Evolutionary conservation across 1,140 invertebrate genomes (phyloP), one percentile per base, ranked within the genome.

Genomic region (Temnothorax longispinosus): DNA sequence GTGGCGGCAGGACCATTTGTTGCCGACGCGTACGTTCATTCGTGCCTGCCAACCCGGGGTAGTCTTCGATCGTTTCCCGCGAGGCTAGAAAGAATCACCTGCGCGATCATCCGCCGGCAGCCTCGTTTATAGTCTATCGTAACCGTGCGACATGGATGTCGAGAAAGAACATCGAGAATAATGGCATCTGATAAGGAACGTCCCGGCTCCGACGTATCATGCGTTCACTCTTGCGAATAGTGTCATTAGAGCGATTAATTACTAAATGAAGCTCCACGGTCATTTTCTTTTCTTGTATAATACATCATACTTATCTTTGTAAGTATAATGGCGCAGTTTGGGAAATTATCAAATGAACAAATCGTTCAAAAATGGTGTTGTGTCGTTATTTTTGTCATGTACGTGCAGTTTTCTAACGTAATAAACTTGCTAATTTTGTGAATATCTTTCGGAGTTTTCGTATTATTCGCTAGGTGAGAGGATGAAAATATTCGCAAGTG

Each of bases 1-100:
- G 88, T 86, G 89, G 89, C 84, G 86, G 89, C 91, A 93, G 92
- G 91, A 93, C 93, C 94, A 95, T 95, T 95, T 95, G 93, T 95
- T 93, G 92, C 77, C 77, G 82, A 85, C 58, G 77, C 90, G 92
- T 93, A 91, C 88, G 92, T 93, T 85, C 93, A 91, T 93, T 87
- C 87, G 88, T 85, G 80, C 41, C 87, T 86, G 78, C 86, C 75
- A 89, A 85, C 87, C 87, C 71, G 21, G 38, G 54, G 38, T 52
- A 75, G 74, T 58, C 75, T 89, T 88, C 87, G 86, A 86, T 85
- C 76, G 74, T 67, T 71, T 54, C 21, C 54, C 41, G 71, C 75
- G 77, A 58, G 87, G 72, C 80, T 60, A 56, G 84, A 81, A 76
- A 81, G 88, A 86, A 89, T 90, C 88, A 84, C 77, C 84, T 62